phyloP scores from a whole-genome alignment of 2,113 vertebrate species.

The Oryzias woworae region DNA sequence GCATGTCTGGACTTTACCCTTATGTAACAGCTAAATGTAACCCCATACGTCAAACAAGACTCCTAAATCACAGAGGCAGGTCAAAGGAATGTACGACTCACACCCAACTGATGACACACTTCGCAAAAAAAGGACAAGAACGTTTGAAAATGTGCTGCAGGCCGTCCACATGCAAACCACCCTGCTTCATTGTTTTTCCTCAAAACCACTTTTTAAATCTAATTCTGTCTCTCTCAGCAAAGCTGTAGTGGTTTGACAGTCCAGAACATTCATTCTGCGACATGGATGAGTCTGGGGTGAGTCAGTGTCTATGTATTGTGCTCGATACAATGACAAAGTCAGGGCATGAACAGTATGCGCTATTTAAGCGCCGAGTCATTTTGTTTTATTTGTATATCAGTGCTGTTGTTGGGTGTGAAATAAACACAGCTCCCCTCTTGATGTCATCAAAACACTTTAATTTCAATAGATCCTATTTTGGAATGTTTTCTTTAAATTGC shows the following conservation, averaged over 20 bases:
- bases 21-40: constrained; percentile 59
- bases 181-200: neutral
- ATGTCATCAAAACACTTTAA: neutral
- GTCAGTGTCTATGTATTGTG: too few relatives aligned
- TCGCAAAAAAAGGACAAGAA: constrained; percentile 8
- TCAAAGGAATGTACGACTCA: neutral
- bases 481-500: too few relatives aligned
- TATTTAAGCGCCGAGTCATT: neutral
- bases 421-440: neutral
- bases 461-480: too few relatives aligned
- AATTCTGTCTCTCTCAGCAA: too few relatives aligned
- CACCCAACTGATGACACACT: constrained; percentile 22
- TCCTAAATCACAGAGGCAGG: constrained; percentile 27
- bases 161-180: constrained; percentile 3
- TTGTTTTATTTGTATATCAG: constrained; percentile 1
- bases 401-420: constrained; percentile 15
- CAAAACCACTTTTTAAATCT: too few relatives aligned
- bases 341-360: neutral
- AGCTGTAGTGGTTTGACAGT: too few relatives aligned
- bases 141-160: neutral
- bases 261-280: neutral
- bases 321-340: too few relatives aligned
- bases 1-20: constrained; percentile 61
- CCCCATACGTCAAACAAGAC: constrained; percentile 31
- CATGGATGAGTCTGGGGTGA: neutral